Base-by-base conservation (phyloP, 2,888 invertebrate species). In the Drosophila fulvimacula region DNA sequence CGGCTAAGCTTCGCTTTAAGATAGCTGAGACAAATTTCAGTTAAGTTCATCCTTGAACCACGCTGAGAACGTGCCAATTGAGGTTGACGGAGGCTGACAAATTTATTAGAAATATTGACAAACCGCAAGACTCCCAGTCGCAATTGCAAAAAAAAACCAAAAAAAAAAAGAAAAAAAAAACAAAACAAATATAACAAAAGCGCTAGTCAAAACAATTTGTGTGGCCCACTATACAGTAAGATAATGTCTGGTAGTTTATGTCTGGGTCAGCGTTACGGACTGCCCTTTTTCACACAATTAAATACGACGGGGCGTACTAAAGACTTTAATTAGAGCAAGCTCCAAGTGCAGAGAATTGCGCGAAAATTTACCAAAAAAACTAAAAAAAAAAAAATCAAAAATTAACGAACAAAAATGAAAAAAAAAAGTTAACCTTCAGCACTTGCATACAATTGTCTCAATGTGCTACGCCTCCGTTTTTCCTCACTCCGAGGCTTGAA, bases 31-130 rank as follows among this genome's bases (percentile, higher is more conserved):
- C 60, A 62, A 46, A 66, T 69, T 56, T 61, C 56, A 46, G 61
- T 49, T 34, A 52, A 59, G 65, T 65, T 63, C 73, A 88, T 71
- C 88, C 83, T 88, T 83, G 88, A 88, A 73, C 68, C 64, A 66
- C 65, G 67, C 44, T 38, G 73, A 89, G 84, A 85, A 85, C 84
- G 84, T 85, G 84, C 89, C 84, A 81, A 83, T 89, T 85, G 84
- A 73, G 89, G 89, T 85, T 85, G 69, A 66, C 73, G 66, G 27
- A 30, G 27, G 71, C 46, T 56, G 62, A 65, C 63, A 67, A 79
- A 73, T 64, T 59, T 81, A 81, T 83, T 74, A 61, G 56, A 73
- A 62, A 70, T 69, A 82, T 87, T 83, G 79, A 69, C 76, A 76
- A 88, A 87, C 89, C 83, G 70, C 88, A 86, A 65, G 36, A 67